Conservation (phyloP, 2,113 vertebrate genomes). For the Acrocephalus kingi region DNA sequence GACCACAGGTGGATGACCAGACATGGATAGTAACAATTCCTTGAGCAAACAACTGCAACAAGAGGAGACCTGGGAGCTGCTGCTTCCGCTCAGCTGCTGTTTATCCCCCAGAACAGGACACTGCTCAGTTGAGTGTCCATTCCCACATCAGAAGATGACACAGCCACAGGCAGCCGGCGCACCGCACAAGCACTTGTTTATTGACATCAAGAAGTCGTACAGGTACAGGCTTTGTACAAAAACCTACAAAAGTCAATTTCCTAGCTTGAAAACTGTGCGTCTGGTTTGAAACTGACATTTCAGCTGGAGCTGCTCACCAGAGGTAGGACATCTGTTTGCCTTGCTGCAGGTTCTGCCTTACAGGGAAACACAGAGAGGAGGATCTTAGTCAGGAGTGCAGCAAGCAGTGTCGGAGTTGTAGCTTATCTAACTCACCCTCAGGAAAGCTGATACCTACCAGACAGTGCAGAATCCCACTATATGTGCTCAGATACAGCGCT, state of each 20-base stretch:
- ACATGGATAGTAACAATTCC: neutral
- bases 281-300: neutral
- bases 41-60: neutral
- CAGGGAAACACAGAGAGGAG: neutral
- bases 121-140: neutral
- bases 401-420: conserved; percentile 12
- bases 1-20: neutral
- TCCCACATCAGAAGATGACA: neutral
- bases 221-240: conserved; percentile 65
- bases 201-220: conserved; percentile 44
- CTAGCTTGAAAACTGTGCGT: conserved; percentile 19
- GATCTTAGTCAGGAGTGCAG: neutral
- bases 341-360: neutral
- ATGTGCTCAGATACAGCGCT: neutral
- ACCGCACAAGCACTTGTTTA: conserved; percentile 64
- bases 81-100: neutral
- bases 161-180: neutral
- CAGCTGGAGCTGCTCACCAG: conserved; percentile 6
- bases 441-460: neutral
- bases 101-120: neutral
- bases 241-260: conserved; percentile 15
- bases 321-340: neutral
- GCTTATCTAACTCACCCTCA: neutral
- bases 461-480: conserved; percentile 9
- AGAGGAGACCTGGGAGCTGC: neutral